A percentile compares a stretch with the other conserved stretches of the same genome.
phyloP scores from a whole-genome alignment of 2,888 invertebrate genomes.

The Apeira syringaria region DNA sequence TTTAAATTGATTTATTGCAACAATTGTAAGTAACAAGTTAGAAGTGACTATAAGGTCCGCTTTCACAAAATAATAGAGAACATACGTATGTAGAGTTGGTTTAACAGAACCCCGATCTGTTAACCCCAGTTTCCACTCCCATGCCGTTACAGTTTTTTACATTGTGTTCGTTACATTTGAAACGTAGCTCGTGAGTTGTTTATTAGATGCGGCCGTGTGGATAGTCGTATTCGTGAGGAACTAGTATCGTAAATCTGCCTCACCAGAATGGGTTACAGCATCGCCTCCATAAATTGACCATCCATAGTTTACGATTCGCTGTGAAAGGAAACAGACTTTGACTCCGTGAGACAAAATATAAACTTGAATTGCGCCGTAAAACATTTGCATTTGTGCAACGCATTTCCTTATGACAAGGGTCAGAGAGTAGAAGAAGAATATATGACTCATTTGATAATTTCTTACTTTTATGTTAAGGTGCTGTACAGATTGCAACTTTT shows the following conservation, averaged over 20 bases:
- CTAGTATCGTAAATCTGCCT: slow-evolving; percentile 73
- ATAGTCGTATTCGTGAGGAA: slow-evolving; percentile 67
- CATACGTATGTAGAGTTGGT: too few species aligned
- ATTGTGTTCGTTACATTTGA: slow-evolving; percentile 25
- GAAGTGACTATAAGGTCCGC: too few species aligned
- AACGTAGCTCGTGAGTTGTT: slow-evolving; percentile 52
- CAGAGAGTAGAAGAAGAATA: too few species aligned
- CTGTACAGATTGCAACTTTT: too few species aligned
- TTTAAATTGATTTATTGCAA: too few species aligned
- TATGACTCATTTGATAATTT: too few species aligned
- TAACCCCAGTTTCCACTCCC: not conserved
- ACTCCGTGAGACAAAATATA: slow-evolving; percentile 42
- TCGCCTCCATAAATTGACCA: slow-evolving; percentile 74
- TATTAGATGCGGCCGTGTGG: slow-evolving; percentile 58
- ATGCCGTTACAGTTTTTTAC: slow-evolving; percentile 16
- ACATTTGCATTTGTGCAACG: slow-evolving; percentile 26
- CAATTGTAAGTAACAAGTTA: too few species aligned
- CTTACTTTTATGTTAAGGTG: too few species aligned
- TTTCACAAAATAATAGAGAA: too few species aligned
- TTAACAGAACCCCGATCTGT: slow-evolving; percentile 5
- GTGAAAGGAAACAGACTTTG: slow-evolving; percentile 59
- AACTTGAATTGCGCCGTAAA: slow-evolving; percentile 40
- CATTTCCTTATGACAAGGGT: too few species aligned
- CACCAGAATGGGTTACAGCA: slow-evolving; percentile 69
- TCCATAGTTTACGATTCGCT: slow-evolving; percentile 74